Evolutionary conservation across 2,797 vertebrate genomes (phyloP).

Genomic region (Synaphobranchus kaupii): DNA sequence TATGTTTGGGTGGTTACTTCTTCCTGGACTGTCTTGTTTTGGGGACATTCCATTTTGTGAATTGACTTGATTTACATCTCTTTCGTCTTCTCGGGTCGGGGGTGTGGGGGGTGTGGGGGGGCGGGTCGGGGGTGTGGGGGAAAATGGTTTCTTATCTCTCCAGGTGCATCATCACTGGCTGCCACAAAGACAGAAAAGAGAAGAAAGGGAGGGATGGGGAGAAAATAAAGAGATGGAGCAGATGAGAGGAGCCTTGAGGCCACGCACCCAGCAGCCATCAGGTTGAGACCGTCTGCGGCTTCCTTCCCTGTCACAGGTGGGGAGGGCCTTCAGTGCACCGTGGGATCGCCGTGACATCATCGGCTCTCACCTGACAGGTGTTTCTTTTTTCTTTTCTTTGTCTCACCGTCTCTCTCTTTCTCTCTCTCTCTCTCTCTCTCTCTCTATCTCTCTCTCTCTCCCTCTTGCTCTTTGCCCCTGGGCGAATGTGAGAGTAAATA

Average conservation of each 20-base stretch:
- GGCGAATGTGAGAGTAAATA: conserved; percentile 55
- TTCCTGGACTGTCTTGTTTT: background rate
- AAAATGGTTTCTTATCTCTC: conserved; percentile 16
- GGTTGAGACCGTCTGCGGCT: conserved; percentile 8
- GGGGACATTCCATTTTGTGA: background rate
- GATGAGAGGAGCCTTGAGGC: conserved; percentile 20
- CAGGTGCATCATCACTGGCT: conserved; percentile 26
- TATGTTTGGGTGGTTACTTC: background rate
- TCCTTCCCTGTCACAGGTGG: conserved; percentile 19
- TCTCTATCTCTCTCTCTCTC: conserved; percentile 24
- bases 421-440: conserved; percentile 39
- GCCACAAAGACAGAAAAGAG: conserved; percentile 17
- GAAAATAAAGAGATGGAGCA: conserved; percentile 18
- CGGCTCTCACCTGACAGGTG: conserved; percentile 35
- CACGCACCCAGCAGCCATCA: conserved; percentile 36
- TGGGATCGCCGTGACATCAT: conserved; percentile 54
- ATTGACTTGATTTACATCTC: background rate
- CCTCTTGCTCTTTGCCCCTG: conserved; percentile 40
- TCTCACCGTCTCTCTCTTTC: conserved; percentile 55
- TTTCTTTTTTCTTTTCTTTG: conserved; percentile 50
- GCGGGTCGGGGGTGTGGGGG: background rate
- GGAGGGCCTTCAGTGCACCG: conserved; percentile 51
- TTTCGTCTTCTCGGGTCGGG: background rate
- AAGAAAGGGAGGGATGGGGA: conserved; percentile 32
- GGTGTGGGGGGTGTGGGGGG: background rate